Evolutionary conservation across 2,113 vertebrate genomes (phyloP).

Genomic region (Rhinoderma darwinii): DNA sequence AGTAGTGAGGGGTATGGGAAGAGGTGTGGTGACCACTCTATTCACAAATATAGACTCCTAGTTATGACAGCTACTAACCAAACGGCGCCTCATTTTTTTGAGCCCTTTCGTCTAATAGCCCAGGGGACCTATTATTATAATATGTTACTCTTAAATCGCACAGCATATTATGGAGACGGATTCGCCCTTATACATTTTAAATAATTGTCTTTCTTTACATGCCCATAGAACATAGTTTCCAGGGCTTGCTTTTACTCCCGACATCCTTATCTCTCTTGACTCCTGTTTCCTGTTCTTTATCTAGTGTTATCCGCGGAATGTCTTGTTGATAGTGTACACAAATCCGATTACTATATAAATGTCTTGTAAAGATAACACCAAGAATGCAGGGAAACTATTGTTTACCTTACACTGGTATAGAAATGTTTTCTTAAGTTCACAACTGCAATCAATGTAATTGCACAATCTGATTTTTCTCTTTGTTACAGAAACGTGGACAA

Average conservation of each 20-base stretch:
- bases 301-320: constrained; percentile 34
- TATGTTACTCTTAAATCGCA: too few relatives aligned
- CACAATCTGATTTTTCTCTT: neutral
- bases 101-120: too few relatives aligned
- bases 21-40: too few relatives aligned
- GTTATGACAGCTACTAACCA: too few relatives aligned
- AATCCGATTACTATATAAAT: constrained; percentile 37
- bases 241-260: neutral
- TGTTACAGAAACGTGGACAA: constrained; percentile 3
- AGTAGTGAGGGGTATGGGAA: too few relatives aligned
- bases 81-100: too few relatives aligned
- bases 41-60: too few relatives aligned
- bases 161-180: too few relatives aligned
- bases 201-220: neutral
- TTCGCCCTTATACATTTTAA: neutral
- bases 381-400: neutral
- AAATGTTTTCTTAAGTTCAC: neutral
- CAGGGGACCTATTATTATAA: too few relatives aligned
- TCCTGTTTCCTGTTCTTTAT: constrained; percentile 50
- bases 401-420: neutral
- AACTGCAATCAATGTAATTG: neutral
- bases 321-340: constrained; percentile 26
- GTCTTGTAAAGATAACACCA: constrained; percentile 5
- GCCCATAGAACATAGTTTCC: neutral
- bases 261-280: constrained; percentile 27